phyloP scores from a whole-genome alignment of 2,797 vertebrate genomes.

The Falco novaeseelandiae region DNA sequence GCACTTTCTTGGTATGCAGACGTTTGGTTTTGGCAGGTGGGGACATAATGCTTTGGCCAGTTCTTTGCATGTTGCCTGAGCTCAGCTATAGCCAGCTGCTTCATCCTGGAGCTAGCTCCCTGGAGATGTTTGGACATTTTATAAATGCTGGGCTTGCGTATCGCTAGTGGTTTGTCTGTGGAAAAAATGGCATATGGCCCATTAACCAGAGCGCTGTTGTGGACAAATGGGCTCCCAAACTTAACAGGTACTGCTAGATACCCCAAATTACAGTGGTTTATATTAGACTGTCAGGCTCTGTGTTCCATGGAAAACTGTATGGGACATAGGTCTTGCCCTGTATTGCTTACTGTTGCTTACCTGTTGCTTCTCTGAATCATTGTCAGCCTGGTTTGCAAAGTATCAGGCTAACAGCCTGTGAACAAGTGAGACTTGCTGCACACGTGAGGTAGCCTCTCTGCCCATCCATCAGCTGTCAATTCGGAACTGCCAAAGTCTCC shows the following conservation, averaged over 20 bases:
- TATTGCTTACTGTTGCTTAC: background rate
- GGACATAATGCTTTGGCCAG: background rate
- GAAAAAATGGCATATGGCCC: background rate
- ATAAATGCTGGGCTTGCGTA: background rate
- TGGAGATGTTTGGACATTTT: background rate
- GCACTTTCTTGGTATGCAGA: background rate
- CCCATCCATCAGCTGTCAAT: background rate
- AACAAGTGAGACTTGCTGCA: accelerated
- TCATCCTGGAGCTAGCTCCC: background rate
- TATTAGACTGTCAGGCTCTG: background rate
- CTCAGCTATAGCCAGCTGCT: background rate
- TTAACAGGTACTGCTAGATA: background rate
- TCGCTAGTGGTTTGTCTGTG: background rate
- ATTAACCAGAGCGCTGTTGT: background rate
- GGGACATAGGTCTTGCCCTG: background rate
- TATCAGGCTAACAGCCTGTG: background rate
- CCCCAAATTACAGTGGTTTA: background rate
- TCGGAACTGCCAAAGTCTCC: background rate
- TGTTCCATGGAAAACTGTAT: background rate
- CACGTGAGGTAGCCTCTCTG: background rate
- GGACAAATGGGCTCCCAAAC: background rate
- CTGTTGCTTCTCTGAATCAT: background rate
- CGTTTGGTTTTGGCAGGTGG: background rate
- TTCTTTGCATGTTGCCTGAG: background rate
- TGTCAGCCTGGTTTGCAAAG: background rate